Evolutionary conservation across 2,113 vertebrate species (phyloP), one percentile per base, ranked within the genome.

Genomic region (Alouatta palliata): DNA sequence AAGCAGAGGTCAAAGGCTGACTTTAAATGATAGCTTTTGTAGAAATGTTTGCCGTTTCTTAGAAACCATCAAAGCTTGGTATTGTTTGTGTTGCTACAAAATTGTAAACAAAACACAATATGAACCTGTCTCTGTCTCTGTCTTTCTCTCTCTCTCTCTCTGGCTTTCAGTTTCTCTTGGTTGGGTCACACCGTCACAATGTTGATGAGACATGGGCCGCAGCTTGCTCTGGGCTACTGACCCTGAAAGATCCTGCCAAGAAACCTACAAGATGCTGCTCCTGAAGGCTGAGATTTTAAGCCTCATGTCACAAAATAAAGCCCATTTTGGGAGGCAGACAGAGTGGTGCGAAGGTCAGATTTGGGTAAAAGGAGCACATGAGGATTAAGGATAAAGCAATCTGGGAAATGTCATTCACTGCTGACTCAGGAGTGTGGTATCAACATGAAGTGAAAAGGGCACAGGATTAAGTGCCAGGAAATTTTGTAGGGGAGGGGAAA

Each of bases 41-140:
- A 47, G 66, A 81, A 88, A n/a, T 85, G 68, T 23, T 96, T 76
- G 73, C 96, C 61, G 87, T 95, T 96, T 96, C 64, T 94, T 91
- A 80, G 85, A 92, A 97, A 91, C 43, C 92, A 90, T 61, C 82
- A 64, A 76, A 82, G 70, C 23, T 30, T 64, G 83, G 79, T 47
- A 13, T 45, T 45, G 64, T 96, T 89, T 75, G 93, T 76, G 70
- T 96, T 52, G 83, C 68, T 91, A 92, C 27, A 81, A 61, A 97
- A 81, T 35, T 54, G 19, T 95, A 93, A 94, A 56, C 83, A 95
- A 80, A 14, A 73, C 58, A 9, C 35, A 56, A 82, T 95, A 73
- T 87, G 75, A 94, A 79, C 27, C n/a, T 27, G 27, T 64, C 2
- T 37, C 25, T 64, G 35, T 73, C 37, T 17, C 32, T 61, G 47